These are phyloP conservation scores for Danio kyathit DNA, from an alignment of 2,797 vertebrate genomes.

Conservation along the genomic window DNA sequence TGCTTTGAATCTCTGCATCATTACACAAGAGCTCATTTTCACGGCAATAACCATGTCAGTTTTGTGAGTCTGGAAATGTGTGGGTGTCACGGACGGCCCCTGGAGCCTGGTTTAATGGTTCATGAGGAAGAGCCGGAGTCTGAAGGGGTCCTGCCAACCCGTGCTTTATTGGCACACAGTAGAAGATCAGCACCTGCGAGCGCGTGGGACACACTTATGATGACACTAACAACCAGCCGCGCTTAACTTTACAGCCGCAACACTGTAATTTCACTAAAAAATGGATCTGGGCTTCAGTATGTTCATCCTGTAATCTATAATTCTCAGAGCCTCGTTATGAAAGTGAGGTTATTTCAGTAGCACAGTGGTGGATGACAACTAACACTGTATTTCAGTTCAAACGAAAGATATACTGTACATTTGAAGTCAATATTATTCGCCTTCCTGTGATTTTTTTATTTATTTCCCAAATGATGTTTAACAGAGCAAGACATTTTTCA, in stretches of 20 bases:
- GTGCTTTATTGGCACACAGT: constrained; percentile 25
- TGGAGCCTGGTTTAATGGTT: constrained; percentile 50
- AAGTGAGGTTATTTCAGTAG: too few relatives aligned
- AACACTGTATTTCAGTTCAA: too few relatives aligned
- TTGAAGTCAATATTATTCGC: too few relatives aligned
- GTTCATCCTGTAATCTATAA: not conserved
- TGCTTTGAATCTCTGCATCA: constrained; percentile 29
- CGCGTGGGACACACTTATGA: too few relatives aligned
- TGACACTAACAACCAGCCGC: constrained; percentile 24
- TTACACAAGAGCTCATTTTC: constrained; percentile 32
- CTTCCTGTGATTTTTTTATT: too few relatives aligned
- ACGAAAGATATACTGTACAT: too few relatives aligned
- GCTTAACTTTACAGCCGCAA: not conserved
- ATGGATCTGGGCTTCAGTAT: not conserved
- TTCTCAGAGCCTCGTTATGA: not conserved
- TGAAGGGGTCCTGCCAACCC: constrained; percentile 24
- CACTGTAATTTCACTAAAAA: not conserved
- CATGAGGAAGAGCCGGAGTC: constrained; percentile 40
- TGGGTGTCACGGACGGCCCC: constrained; percentile 17
- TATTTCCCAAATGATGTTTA: too few relatives aligned
- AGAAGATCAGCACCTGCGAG: constrained; percentile 20
- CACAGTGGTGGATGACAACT: too few relatives aligned
- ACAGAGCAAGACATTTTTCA: too few relatives aligned
- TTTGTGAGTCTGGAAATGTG: constrained; percentile 15
- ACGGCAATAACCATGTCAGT: constrained; percentile 22